Base-by-base conservation (phyloP, 2,113 vertebrate species). In the Cyanistes caeruleus region DNA sequence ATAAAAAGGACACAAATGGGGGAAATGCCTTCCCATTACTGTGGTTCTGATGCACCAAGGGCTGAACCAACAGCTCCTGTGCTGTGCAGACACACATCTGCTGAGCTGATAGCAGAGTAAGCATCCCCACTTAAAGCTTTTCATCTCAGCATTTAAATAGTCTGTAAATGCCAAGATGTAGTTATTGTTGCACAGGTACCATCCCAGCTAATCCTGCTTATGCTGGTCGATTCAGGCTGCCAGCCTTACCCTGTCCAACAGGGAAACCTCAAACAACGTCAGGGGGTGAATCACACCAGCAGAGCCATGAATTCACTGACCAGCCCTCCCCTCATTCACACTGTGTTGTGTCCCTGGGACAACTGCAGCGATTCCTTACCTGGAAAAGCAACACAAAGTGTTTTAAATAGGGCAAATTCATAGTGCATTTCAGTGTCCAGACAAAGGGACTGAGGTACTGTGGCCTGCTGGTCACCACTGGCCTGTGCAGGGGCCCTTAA, bases 191-290 rank as follows among this genome's bases (percentile, higher is more conserved):
- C 15, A 11, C 27, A 62, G 43, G 31, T 65, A 41, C 55, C 51
- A 18, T 14, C 55, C 6, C 73, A 37, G 46, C 69, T 64, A 2
- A 9, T 11, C 2, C n/a, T 39, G 64, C 52, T 68, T 4, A 2
- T 0, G 0, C 25, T 31, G 30, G 46, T 37, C 1, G 2, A 49
- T 48, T 51, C 56, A 31, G 82, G 60, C 82, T 0, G 0, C 35
- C 5, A 3, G 11, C 53, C 37, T 68, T 59, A 13, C 24, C 44
- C 81, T 41, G 19, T 64, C 74, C 91, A 27, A 5, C 63, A 27
- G 62, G 56, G 77, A 72, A 82, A 68, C 64, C 56, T 74, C 76
- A 53, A 23, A 20, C 39, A 28, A 10, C 2, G 0, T 43, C 74
- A 30, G 11, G 28, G 52, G 14, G 24, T 20, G 59, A 80, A 14